Percentiles rank a stretch among this genome's conserved stretches.
Conservation (phyloP, 1,140 invertebrate genomes). For the Diploscapter pachys region DNA sequence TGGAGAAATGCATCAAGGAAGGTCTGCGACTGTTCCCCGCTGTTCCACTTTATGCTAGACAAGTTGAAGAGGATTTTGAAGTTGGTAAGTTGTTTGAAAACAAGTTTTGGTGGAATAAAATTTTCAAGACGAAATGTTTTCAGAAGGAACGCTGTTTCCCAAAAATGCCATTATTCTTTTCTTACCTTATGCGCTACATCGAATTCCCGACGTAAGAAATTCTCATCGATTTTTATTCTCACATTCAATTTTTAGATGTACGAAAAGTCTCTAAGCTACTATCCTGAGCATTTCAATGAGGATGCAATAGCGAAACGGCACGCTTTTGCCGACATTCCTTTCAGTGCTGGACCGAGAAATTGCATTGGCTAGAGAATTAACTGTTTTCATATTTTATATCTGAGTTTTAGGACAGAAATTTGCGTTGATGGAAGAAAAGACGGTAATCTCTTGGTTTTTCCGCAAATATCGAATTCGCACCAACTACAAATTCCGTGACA, state of each 20-base stretch:
- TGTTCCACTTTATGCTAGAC: slow-evolving; percentile 71
- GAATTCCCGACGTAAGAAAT: slow-evolving; percentile 61
- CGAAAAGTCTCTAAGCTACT: slow-evolving; percentile 77
- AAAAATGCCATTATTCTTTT: slow-evolving; percentile 56
- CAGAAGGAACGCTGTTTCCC: slow-evolving; percentile 50
- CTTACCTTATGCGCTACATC: slow-evolving; percentile 60
- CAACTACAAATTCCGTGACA: slow-evolving; percentile 54
- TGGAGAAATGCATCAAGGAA: slow-evolving; percentile 77
- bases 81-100: slow-evolving; percentile 29
- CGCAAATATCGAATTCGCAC: slow-evolving; percentile 70
- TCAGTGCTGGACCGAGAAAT: slow-evolving; percentile 60
- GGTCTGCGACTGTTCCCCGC: slow-evolving; percentile 68
- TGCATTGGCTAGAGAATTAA: slow-evolving; percentile 58
- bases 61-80: slow-evolving; percentile 70
- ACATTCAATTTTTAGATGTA: slow-evolving; percentile 70
- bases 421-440: slow-evolving; percentile 79
- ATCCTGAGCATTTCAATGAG: slow-evolving; percentile 85
- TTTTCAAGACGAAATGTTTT: neutral
- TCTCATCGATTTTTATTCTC: slow-evolving; percentile 67
- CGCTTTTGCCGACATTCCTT: slow-evolving; percentile 60
- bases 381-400: slow-evolving; percentile 13
- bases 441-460: slow-evolving; percentile 79
- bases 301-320: slow-evolving; percentile 68
- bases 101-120: neutral
- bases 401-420: slow-evolving; percentile 69